Evolutionary conservation across 2,888 invertebrate species (phyloP), one percentile per base, ranked within the genome.

Genomic region (Hypomecis atomaria): DNA sequence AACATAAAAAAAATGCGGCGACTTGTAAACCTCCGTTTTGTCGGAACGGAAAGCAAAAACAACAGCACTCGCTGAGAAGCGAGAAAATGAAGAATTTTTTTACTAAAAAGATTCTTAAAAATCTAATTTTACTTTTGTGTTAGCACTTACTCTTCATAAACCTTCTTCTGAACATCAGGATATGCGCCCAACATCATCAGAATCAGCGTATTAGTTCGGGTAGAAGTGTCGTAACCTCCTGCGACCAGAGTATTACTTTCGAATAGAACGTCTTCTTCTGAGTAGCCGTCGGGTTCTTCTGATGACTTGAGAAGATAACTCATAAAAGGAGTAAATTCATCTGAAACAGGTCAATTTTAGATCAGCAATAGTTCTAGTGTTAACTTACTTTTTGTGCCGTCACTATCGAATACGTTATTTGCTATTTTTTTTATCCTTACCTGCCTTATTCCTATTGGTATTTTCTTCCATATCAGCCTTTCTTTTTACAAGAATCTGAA

Each of bases 111-210:
- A n/a, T n/a, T n/a, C n/a, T n/a, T n/a, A n/a, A n/a, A n/a, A n/a
- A n/a, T n/a, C n/a, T n/a, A n/a, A n/a, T n/a, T n/a, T n/a, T n/a
- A n/a, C n/a, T n/a, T n/a, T n/a, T n/a, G n/a, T 38, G 8, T 40
- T n/a, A 6, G 43, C 48, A 59, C 67, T 64, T 59, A 67, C 67
- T 67, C 67, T 38, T 56, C 11, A 48, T 56, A 56, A 38, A 42
- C 52, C 23, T 50, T 60, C 38, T 55, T 36, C 44, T 67, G 67
- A 5, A 50, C 48, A 9, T 64, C 52, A 13, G 44, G 59, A 37
- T 67, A n/a, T 23, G 64, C 8, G 0, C 61, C 67, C 0, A 67
- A 7, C 8, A 62, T 5, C 55, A 64, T 50, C 36, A 67, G 6
- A 6, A 42, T 50, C 9, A 64, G 45, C 6, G 44, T 59, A 6